phyloP scores from a whole-genome alignment of 2,113 vertebrate species.

The Rattus rattus region DNA sequence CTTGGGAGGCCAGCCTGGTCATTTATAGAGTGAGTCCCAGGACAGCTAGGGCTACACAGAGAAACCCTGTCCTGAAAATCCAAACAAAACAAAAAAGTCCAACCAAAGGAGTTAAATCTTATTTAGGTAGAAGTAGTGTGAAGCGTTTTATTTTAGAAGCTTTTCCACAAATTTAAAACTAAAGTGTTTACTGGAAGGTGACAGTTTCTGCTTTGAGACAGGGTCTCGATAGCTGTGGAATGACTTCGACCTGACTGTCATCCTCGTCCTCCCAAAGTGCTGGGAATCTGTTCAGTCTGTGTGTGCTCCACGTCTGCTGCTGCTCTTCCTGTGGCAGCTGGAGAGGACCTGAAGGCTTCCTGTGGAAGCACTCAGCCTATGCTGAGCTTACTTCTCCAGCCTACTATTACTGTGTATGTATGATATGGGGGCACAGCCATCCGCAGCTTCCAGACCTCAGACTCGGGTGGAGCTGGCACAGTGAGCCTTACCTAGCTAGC shows the following conservation, averaged over 20 bases:
- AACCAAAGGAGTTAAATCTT: neutral
- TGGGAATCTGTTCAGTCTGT: neutral
- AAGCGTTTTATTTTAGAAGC: neutral
- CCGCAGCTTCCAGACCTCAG: neutral
- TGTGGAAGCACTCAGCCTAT: neutral
- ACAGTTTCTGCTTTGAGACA: neutral
- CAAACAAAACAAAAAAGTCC: neutral
- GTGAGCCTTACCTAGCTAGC: neutral
- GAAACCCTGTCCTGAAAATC: neutral
- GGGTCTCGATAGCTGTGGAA: neutral
- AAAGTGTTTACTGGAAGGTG: neutral
- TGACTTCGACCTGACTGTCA: neutral
- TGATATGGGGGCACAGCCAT: neutral
- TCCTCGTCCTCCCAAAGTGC: neutral
- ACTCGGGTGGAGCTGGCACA: neutral
- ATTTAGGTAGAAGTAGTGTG: neutral
- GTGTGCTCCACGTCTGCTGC: neutral
- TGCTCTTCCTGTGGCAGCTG: neutral
- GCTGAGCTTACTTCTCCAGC: neutral
- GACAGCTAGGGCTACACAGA: neutral
- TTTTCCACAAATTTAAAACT: slow-evolving; percentile 17
- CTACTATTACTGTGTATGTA: neutral
- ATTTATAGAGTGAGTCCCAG: neutral
- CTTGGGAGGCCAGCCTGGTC: neutral
- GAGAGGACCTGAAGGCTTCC: neutral